These are phyloP conservation scores for Cercopithecus mitis DNA, from an alignment of 2,797 vertebrate genomes.

Conservation along the genomic window DNA sequence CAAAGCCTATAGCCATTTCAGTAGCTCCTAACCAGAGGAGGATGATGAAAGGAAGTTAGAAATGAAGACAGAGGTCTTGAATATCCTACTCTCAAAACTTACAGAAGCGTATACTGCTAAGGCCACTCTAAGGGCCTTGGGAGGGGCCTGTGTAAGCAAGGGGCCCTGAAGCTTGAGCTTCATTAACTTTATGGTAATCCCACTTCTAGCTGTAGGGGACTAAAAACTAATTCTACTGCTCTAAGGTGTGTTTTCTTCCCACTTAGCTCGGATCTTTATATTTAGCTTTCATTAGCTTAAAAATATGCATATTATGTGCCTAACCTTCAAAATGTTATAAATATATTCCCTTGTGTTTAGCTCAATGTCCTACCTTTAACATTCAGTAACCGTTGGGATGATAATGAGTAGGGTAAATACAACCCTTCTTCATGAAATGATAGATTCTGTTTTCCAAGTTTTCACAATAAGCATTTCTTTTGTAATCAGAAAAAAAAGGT, in stretches of 20 bases:
- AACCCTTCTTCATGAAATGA: background rate
- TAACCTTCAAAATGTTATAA: background rate
- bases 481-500: background rate
- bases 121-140: too few species aligned
- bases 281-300: conserved; percentile 11
- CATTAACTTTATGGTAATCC: too few species aligned
- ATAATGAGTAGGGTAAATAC: background rate
- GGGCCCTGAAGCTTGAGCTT: too few species aligned
- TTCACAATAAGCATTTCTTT: background rate
- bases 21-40: too few species aligned
- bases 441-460: background rate
- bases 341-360: background rate
- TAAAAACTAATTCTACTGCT: background rate
- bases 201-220: background rate
- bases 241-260: background rate
- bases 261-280: background rate
- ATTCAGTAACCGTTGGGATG: background rate
- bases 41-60: too few species aligned
- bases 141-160: too few species aligned
- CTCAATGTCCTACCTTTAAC: background rate
- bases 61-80: too few species aligned
- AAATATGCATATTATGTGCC: background rate
- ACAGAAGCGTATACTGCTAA: too few species aligned
- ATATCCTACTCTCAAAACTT: too few species aligned
- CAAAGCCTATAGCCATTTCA: background rate